Evolutionary conservation across 2,888 invertebrate species (phyloP).

Genomic region (Corythucha ciliata): DNA sequence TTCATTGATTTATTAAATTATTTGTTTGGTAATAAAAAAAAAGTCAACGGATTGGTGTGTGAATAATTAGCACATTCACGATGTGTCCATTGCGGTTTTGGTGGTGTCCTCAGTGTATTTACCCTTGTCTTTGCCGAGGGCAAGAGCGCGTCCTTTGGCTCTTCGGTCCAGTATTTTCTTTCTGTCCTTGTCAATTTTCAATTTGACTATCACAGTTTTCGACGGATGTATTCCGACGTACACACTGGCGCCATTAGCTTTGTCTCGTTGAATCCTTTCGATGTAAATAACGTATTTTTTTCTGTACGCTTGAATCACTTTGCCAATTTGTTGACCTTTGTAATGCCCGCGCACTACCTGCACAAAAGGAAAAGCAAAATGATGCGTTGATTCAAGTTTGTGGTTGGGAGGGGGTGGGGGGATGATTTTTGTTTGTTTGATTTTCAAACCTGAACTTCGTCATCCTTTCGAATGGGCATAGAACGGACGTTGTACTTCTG

Average conservation of each 20-base stretch:
- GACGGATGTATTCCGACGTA: constrained; percentile 99
- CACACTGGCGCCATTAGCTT: constrained; percentile 96
- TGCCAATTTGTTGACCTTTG: constrained; percentile 98
- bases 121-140: constrained; percentile 93
- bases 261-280: constrained; percentile 98
- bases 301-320: constrained; percentile 97
- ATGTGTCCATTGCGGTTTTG: too few species aligned
- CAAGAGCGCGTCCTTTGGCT: constrained; percentile 84
- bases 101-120: constrained; percentile 93
- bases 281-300: constrained; percentile 98
- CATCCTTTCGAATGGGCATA: constrained; percentile 98
- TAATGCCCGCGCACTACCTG: constrained; percentile 96
- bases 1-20: too few species aligned
- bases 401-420: too few species aligned
- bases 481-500: constrained; percentile 96
- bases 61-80: too few species aligned
- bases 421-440: too few species aligned
- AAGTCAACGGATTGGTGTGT: too few species aligned
- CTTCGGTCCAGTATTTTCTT: constrained; percentile 94
- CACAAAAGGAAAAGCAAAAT: constrained; percentile 17
- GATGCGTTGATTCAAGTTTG: too few species aligned
- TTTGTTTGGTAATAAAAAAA: too few species aligned
- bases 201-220: constrained; percentile 93
- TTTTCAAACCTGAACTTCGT: constrained; percentile 85
- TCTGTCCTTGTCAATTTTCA: constrained; percentile 98